Percentiles rank a stretch among this genome's conserved stretches.
phyloP scores from a whole-genome alignment of 2,888 invertebrate species.

The Hirudinaria manillensis region DNA sequence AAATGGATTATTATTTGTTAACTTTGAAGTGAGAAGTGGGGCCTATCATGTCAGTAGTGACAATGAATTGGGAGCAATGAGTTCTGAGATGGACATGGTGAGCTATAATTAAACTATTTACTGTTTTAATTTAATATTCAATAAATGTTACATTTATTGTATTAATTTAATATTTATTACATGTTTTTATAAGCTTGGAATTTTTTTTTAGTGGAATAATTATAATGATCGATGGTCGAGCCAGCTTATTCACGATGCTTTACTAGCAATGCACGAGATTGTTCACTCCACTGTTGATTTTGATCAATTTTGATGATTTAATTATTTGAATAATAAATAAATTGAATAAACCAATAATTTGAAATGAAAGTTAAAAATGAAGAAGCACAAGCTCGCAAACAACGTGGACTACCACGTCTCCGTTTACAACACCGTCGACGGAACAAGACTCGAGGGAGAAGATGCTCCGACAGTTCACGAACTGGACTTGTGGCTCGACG shows the following conservation, averaged over 20 bases:
- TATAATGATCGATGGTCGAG: no score
- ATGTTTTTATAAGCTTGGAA: no score
- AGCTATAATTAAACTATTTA: not conserved
- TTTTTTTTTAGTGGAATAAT: no score
- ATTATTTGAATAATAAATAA: no score
- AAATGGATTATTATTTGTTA: not conserved
- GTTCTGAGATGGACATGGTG: not conserved
- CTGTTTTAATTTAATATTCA: no score
- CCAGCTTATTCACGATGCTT: no score
- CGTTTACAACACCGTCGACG: conserved; percentile 28
- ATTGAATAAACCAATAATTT: no score
- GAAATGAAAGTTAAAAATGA: not conserved
- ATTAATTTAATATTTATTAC: no score
- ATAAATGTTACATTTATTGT: no score
- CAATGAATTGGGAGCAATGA: not conserved
- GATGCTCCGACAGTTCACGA: conserved; percentile 30
- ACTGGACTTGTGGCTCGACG: conserved; percentile 29
- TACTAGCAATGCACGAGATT: no score
- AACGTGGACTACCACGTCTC: not conserved
- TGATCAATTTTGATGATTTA: no score
- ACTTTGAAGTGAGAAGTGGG: not conserved
- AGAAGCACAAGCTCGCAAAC: not conserved
- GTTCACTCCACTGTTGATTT: no score
- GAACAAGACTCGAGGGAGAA: conserved; percentile 27
- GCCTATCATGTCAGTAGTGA: not conserved